These are phyloP conservation scores for Bettongia penicillata DNA, from an alignment of 2,113 vertebrate species.

Conservation along the genomic window DNA sequence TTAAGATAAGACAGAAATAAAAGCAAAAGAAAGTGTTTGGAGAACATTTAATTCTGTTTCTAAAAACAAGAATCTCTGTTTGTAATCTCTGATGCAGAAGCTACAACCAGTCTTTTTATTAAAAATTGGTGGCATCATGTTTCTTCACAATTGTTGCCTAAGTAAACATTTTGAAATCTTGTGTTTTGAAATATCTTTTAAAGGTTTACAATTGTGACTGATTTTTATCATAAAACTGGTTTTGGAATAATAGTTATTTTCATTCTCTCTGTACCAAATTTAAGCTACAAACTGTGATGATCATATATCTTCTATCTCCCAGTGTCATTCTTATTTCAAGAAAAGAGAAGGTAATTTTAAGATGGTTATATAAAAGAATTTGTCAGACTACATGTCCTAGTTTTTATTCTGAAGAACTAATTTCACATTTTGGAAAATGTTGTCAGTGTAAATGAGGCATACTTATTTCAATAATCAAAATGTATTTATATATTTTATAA, in stretches of 20 bases:
- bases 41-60: neutral
- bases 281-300: neutral
- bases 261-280: neutral
- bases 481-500: neutral
- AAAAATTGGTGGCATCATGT: neutral
- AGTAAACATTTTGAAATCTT: neutral
- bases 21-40: neutral
- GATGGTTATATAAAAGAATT: neutral
- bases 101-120: neutral
- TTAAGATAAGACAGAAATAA: neutral
- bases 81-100: conserved; percentile 5
- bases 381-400: neutral
- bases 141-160: neutral
- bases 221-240: neutral
- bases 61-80: neutral
- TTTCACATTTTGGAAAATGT: neutral
- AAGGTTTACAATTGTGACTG: neutral
- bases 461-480: neutral
- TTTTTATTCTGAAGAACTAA: neutral
- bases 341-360: neutral
- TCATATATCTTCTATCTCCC: neutral
- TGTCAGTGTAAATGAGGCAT: neutral
- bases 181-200: neutral
- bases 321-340: neutral
- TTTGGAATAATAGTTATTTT: neutral